Evolutionary conservation across 2,797 vertebrate genomes (phyloP), one percentile per base, ranked within the genome.

Genomic region (Thalassophryne amazonica): DNA sequence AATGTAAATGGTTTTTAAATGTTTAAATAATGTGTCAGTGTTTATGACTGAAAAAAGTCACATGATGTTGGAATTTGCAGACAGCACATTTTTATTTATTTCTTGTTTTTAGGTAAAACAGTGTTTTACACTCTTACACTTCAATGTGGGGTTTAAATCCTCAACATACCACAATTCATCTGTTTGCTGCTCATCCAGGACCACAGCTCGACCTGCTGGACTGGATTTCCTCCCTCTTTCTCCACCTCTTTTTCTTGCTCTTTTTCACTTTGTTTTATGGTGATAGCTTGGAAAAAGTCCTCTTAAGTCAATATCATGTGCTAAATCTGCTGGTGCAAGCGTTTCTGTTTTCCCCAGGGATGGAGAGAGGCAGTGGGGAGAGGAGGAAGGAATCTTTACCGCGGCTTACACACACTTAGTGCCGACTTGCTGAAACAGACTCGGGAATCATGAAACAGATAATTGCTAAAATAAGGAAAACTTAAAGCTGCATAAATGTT

Each of bases 251-350:
- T 42, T 10, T 47, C 42, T 41, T 47, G 57, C 11, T 38, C 20
- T 30, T 16, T 16, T 31, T 60, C 47, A 18, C 10, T 25, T 35
- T 63, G 19, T 24, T 25, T 73, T 80, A 34, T 70, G 54, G 70
- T 67, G 27, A 61, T 42, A 59, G 69, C 77, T 76, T 70, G 61
- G 63, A 72, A 80, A 71, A 66, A 59, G 67, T 79, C 76, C 57
- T 80, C 72, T 78, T 78, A 75, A 88, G 85, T 88, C 86, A 83
- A 88, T 86, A 88, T 53, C 69, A 80, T 77, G 81, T 81, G 72
- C 66, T 84, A 78, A 84, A 88, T 88, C 72, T 88, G 85, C 86
- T 84, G 81, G 81, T 84, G 81, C 79, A 86, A 84, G 87, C 84
- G 81, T 53, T 69, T 84, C 72, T 73, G 61, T 18, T 60, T 61